Evolutionary conservation across 2,888 invertebrate genomes (phyloP).

Genomic region (Aphodius sticticus): DNA sequence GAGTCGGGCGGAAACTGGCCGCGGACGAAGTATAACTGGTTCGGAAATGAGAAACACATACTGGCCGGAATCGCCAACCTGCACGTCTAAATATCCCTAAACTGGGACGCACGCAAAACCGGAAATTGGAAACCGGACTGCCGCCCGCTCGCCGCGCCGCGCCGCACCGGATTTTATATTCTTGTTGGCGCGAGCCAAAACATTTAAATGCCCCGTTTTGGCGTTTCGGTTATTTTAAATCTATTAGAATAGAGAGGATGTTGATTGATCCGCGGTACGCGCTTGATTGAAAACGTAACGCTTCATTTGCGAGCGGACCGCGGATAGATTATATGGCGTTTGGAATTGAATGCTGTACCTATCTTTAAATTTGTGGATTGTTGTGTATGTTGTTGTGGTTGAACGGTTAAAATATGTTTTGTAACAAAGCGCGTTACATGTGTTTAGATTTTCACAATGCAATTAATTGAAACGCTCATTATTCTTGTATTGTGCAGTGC

Average conservation of each 20-base stretch:
- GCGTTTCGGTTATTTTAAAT: background rate
- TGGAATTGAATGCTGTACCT: background rate
- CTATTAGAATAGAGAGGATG: background rate
- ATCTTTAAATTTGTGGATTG: background rate
- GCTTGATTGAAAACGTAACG: background rate
- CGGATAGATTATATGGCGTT: background rate
- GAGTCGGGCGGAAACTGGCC: constrained; percentile 39
- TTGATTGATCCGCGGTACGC: background rate
- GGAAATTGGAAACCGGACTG: constrained; percentile 57
- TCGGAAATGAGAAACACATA: constrained; percentile 55
- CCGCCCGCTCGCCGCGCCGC: constrained; percentile 16
- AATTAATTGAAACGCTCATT: too few species aligned
- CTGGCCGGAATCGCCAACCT: constrained; percentile 49
- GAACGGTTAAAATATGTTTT: background rate
- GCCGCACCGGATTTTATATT: constrained; percentile 4
- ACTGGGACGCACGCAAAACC: constrained; percentile 48
- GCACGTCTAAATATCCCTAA: constrained; percentile 46
- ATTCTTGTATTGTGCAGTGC: too few species aligned
- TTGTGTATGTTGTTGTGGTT: background rate
- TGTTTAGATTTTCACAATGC: too few species aligned
- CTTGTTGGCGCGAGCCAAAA: background rate
- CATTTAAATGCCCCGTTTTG: background rate
- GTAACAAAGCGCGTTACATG: too few species aligned
- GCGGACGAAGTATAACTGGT: constrained; percentile 51
- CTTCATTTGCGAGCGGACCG: background rate